These are phyloP conservation scores for Sinosuthora webbiana DNA, from an alignment of 2,113 vertebrate species.

Conservation along the genomic window DNA sequence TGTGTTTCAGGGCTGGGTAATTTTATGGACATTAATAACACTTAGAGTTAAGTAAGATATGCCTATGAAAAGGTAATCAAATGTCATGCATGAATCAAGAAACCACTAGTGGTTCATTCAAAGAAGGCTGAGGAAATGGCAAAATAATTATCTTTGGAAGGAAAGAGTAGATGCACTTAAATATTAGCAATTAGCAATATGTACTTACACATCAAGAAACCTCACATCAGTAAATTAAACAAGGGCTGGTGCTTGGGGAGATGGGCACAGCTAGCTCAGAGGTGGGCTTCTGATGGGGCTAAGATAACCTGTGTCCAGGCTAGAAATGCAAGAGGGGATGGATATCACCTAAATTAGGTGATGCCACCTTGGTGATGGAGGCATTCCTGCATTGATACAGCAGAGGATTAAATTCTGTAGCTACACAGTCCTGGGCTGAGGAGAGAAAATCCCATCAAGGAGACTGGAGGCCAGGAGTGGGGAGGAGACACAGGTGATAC, in stretches of 20 bases:
- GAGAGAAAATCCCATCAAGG: background rate
- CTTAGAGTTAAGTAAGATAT: background rate
- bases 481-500: background rate
- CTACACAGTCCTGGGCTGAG: background rate
- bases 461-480: background rate
- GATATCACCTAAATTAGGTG: background rate
- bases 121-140: background rate
- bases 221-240: background rate
- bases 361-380: background rate
- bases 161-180: background rate
- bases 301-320: background rate
- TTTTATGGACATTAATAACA: constrained; percentile 38
- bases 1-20: background rate
- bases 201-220: background rate
- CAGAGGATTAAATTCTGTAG: background rate
- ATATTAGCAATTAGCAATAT: background rate
- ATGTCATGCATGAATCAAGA: constrained; percentile 22
- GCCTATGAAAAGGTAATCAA: constrained; percentile 32
- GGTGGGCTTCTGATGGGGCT: background rate
- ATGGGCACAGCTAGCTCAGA: background rate
- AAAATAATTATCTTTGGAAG: background rate
- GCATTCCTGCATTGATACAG: background rate
- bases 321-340: background rate
- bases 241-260: background rate
- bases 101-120: background rate